Percentiles rank a stretch among this genome's conserved stretches.
phyloP scores from a whole-genome alignment of 2,797 vertebrate genomes.

The Paedocypris micromegethes region DNA sequence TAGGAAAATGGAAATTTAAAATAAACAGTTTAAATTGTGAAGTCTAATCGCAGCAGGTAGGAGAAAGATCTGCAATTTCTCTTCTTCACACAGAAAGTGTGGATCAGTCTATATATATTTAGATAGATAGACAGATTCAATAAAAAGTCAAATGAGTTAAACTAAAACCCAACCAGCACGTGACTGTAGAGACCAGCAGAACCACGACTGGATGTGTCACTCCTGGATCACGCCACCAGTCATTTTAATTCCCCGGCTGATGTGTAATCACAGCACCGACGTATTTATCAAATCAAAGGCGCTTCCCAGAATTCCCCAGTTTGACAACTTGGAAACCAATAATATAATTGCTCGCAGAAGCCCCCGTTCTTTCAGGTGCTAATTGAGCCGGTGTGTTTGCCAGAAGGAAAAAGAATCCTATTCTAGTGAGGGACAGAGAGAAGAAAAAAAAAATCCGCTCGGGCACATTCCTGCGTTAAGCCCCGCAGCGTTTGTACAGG shows the following conservation, averaged over 20 bases:
- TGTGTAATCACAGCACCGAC: conserved; percentile 23
- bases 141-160: no score
- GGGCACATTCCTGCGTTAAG: conserved; percentile 56
- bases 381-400: conserved; percentile 65
- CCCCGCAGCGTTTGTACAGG: conserved; percentile 56
- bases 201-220: conserved; percentile 20
- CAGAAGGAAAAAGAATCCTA: conserved; percentile 59
- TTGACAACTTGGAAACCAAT: conserved; percentile 72
- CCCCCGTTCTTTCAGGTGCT: conserved; percentile 66
- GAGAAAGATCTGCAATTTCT: no score
- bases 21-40: no score
- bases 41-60: no score
- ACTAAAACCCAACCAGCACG: no score
- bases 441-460: conserved; percentile 19
- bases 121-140: no score
- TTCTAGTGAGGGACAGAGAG: conserved; percentile 29
- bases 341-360: conserved; percentile 71
- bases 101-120: no score
- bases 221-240: conserved; percentile 16
- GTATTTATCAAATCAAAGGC: conserved; percentile 34
- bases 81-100: no score
- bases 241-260: conserved; percentile 29
- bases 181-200: neutral
- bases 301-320: conserved; percentile 68
- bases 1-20: no score